Conservation (phyloP, 1,140 invertebrate genomes). For the Drosophila littoralis region DNA sequence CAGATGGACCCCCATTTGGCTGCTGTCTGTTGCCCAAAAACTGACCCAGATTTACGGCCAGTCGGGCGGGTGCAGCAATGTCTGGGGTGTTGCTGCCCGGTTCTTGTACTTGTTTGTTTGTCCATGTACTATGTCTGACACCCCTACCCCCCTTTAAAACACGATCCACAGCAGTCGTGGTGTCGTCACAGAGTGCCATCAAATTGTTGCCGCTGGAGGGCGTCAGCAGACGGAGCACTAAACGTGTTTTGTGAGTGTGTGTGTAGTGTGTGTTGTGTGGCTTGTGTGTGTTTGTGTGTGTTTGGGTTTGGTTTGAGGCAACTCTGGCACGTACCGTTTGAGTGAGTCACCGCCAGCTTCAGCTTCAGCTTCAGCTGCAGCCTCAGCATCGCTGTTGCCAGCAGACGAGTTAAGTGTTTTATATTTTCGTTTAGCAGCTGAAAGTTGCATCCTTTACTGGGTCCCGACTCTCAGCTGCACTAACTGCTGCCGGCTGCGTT, state of each 20-base stretch:
- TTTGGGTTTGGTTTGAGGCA: conserved; percentile 41
- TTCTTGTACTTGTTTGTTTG: conserved; percentile 47
- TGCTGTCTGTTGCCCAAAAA: conserved; percentile 63
- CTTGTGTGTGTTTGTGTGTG: conserved; percentile 28
- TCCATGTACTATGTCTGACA: too few relatives aligned
- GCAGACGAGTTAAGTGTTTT: conserved; percentile 80
- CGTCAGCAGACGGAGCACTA: conserved; percentile 24
- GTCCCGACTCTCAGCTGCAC: conserved; percentile 43
- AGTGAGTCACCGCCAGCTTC: conserved; percentile 33
- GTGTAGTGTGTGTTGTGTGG: conserved; percentile 27
- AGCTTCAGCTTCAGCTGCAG: conserved; percentile 2
- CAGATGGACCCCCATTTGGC: conserved; percentile 37
- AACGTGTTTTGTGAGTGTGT: conserved; percentile 24
- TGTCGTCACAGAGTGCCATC: conserved; percentile 45
- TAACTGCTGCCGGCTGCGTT: conserved; percentile 64
- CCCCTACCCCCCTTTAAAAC: not conserved
- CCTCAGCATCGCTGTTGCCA: conserved; percentile 42
- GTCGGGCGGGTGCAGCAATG: conserved; percentile 18
- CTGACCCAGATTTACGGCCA: conserved; percentile 73
- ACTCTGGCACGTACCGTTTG: conserved; percentile 42
- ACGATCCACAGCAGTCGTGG: conserved; percentile 1
- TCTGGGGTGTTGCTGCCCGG: not conserved
- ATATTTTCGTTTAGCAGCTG: conserved; percentile 82
- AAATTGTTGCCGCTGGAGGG: conserved; percentile 61
- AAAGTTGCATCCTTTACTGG: conserved; percentile 75